Conservation (phyloP, 2,888 invertebrate species). For the Hybos culiciformis region DNA sequence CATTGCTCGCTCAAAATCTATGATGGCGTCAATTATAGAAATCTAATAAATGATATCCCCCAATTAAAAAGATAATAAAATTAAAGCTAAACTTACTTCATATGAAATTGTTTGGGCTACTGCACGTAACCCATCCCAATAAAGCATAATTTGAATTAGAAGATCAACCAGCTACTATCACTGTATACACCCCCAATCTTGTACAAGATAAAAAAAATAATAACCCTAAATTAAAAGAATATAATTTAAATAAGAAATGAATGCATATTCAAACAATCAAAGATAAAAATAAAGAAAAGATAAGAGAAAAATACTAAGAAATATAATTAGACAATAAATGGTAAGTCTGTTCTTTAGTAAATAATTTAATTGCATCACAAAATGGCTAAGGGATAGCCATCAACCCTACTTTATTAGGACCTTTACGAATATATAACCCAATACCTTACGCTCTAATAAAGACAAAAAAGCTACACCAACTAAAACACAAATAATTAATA, state of each 20-base stretch:
- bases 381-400: constrained; percentile 53
- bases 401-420: constrained; percentile 55
- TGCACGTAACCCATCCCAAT: constrained; percentile 50
- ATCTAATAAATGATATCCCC: constrained; percentile 40
- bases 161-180: constrained; percentile 50
- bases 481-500: constrained; percentile 47
- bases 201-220: constrained; percentile 52
- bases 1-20: too few species aligned
- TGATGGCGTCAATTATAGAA: constrained; percentile 40
- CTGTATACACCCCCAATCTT: constrained; percentile 48
- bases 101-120: constrained; percentile 65
- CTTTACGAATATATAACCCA: constrained; percentile 60
- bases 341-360: constrained; percentile 49
- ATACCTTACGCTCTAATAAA: constrained; percentile 55
- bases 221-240: constrained; percentile 44
- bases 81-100: constrained; percentile 54
- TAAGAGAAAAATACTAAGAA: constrained; percentile 45
- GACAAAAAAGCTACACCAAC: constrained; percentile 56
- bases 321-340: constrained; percentile 45
- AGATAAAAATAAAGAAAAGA: constrained; percentile 45
- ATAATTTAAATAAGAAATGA: constrained; percentile 42
- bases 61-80: constrained; percentile 46
- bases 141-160: constrained; percentile 62
- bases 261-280: constrained; percentile 45
- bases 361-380: constrained; percentile 59